Evolutionary conservation across 2,797 vertebrate species (phyloP), one percentile per base, ranked within the genome.

Genomic region (Philypnodon macrostomus): DNA sequence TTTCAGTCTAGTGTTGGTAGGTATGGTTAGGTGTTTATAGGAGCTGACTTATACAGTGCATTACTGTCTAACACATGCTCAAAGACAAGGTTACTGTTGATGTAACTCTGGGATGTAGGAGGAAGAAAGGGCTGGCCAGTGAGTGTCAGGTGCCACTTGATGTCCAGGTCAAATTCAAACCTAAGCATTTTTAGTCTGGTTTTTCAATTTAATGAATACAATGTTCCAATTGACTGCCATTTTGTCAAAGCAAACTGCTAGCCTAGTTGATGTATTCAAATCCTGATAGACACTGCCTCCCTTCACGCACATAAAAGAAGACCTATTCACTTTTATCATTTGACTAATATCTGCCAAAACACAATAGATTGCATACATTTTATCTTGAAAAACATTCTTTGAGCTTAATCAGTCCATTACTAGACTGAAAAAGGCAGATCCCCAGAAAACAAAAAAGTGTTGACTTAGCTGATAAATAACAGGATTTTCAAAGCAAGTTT

Each of bases 381-480:
- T 71, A 58, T 67, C 73, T 85, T 75, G 63, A 70, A 80, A 88
- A 88, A 86, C 87, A 87, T 90, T 89, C 86, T 88, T 88, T 58
- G 81, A 66, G 84, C 75, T 81, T 87, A 76, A 80, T 77, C 67
- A 88, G 84, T 84, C 85, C 73, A 87, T 85, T 84, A 84, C 70
- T 72, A 65, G 47, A 50, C 35, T 38, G 67, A 74, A 74, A 84
- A 84, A 88, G 85, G 80, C 82, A 88, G 67, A 84, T 66, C 73
- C 75, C 59, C 57, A 75, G 75, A 73, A 69, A 59, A 70, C 47
- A 68, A 75, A 79, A 71, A 73, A n/a, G n/a, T n/a, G n/a, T n/a
- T n/a, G n/a, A n/a, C n/a, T n/a, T n/a, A n/a, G n/a, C n/a, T n/a
- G n/a, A n/a, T n/a, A n/a, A n/a, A n/a, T n/a, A n/a, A n/a, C 67